A percentile compares a stretch with the other conserved stretches of the same genome.
phyloP scores from a whole-genome alignment of 2,888 invertebrate species.

The Pyrgus malvae region DNA sequence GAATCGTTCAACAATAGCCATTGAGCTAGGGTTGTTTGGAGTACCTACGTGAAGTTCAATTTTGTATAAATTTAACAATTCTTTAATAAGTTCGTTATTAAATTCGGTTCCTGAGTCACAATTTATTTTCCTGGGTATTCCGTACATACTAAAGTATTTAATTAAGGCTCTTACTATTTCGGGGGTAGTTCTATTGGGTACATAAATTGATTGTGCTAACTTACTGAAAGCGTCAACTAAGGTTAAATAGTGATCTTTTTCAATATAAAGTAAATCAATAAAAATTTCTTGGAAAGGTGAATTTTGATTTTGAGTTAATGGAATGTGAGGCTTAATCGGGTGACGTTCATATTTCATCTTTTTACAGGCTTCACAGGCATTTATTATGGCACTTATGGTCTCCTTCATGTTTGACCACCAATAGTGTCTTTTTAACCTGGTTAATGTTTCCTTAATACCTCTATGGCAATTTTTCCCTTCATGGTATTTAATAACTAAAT shows the following conservation, averaged over 20 bases:
- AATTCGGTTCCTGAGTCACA: background rate
- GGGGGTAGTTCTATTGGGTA: background rate
- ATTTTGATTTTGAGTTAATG: background rate
- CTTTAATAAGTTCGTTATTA: constrained; percentile 29
- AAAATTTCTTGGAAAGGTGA: constrained; percentile 17
- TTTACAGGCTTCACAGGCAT: constrained; percentile 22
- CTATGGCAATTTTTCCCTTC: constrained; percentile 34
- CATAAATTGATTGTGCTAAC: background rate
- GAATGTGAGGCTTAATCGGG: constrained; percentile 16
- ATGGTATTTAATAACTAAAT: constrained; percentile 30
- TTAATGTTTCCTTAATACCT: constrained; percentile 33
- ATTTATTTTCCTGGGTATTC: background rate
- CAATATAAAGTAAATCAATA: constrained; percentile 22
- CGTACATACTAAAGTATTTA: background rate
- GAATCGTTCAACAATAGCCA: background rate
- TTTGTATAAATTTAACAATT: constrained; percentile 8
- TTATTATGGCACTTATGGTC: constrained; percentile 23
- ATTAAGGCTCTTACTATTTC: background rate
- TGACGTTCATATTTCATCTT: constrained; percentile 29
- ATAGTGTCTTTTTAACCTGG: background rate
- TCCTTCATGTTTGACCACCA: constrained; percentile 16
- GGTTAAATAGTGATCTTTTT: constrained; percentile 23
- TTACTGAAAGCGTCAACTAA: background rate
- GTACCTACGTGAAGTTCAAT: background rate
- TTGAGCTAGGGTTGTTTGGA: background rate